Evolutionary conservation across 2,797 vertebrate genomes (phyloP), one percentile per base, ranked within the genome.

Genomic region (Gymnothorax javanicus): DNA sequence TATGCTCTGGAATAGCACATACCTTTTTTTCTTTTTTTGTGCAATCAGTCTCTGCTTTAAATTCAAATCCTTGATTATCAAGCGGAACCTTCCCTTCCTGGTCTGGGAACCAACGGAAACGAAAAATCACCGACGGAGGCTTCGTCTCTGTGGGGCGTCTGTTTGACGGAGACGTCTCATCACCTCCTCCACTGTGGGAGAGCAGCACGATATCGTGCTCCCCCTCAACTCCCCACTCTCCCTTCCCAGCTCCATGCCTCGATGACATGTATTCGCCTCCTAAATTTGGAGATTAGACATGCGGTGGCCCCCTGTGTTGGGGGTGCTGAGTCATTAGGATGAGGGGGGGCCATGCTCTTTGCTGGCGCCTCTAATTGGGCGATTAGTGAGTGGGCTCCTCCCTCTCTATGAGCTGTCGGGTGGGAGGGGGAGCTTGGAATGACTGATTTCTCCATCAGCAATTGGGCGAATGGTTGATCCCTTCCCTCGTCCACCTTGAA

Each of bases 371-470:
- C 86, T 77, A 90, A 90, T 87, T 58, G 17, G 88, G 91, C 94
- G 92, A 94, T 94, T 94, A 93, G 92, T 17, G 60, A 62, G 64
- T 33, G 20, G 64, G n/a, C 50, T 64, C 23, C 86, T 82, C 85
- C 87, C 88, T 85, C 91, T 90, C 87, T 59, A 90, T 89, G 82
- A 88, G 88, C 89, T 91, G 90, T 90, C 89, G 89, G 88, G 86
- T 89, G 54, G 2, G 86, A 64, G 81, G 25, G 4, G 3, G 87
- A 89, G 89, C 50, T 86, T 88, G 79, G 84, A 88, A 87, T 88
- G 87, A 94, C 92, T 93, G 90, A 93, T 92, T 91, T 94, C 94
- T 89, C 93, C 92, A 91, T 92, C 92, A 91, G 89, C 88, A 87
- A 91, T 91, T 90, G 89, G 85, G 89, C 56, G 33, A 0, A 58